Conservation (phyloP, 53 echinoderm and acorn worm species). For the Pentamera pediparva region DNA sequence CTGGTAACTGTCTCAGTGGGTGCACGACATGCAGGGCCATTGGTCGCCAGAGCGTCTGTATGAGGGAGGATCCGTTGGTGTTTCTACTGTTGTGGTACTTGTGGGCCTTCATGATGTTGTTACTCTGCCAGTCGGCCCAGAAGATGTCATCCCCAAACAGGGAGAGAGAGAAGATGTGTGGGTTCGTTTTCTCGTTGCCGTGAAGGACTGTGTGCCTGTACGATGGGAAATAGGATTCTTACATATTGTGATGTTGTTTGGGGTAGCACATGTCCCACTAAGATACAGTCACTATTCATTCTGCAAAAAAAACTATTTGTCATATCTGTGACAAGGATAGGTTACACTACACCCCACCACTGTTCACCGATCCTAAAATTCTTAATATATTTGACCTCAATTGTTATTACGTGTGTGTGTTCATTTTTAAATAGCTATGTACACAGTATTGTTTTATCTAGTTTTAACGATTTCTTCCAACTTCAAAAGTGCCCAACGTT, state of each 20-base stretch:
- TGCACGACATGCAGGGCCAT: conserved; percentile 88
- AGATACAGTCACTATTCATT: not conserved
- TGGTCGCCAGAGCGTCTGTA: conserved; percentile 49
- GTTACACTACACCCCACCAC: not conserved
- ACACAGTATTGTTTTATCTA: too few relatives aligned
- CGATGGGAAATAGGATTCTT: not conserved
- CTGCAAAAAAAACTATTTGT: not conserved
- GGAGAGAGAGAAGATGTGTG: conserved; percentile 87
- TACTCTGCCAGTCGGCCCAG: conserved; percentile 90
- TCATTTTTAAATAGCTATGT: too few relatives aligned
- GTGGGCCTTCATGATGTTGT: conserved; percentile 60
- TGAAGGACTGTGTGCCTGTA: conserved; percentile 59
- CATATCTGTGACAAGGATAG: not conserved
- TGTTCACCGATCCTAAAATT: too few relatives aligned
- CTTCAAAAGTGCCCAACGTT: too few relatives aligned
- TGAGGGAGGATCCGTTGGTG: not conserved
- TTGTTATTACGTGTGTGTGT: too few relatives aligned
- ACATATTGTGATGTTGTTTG: too few relatives aligned
- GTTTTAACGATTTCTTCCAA: too few relatives aligned
- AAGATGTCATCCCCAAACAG: conserved; percentile 71
- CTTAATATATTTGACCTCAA: too few relatives aligned
- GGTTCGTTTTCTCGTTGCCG: conserved; percentile 26
- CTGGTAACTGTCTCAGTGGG: conserved; percentile 65
- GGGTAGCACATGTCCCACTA: not conserved
- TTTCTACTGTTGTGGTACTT: conserved; percentile 60